A percentile compares a stretch with the other conserved stretches of the same genome.
Evolutionary conservation across 2,113 vertebrate genomes (phyloP).

Genomic region (Oreochromis tanganicae): DNA sequence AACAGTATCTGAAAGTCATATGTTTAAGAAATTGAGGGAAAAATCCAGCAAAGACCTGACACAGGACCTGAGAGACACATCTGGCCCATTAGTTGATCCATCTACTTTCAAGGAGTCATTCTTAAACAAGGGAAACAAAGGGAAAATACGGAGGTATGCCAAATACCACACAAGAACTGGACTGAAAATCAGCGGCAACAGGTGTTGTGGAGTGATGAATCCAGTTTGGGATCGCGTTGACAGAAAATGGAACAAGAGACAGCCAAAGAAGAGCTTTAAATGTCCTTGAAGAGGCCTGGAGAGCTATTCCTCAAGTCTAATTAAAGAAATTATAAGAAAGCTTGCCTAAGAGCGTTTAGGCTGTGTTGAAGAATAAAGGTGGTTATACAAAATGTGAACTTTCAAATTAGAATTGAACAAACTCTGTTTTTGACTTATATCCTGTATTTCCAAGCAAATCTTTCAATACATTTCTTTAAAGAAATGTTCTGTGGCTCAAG

Average conservation of each 20-base stretch:
- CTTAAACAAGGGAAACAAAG: neutral
- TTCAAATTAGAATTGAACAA: neutral
- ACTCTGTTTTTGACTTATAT: neutral
- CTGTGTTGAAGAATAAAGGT: neutral
- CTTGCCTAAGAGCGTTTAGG: neutral
- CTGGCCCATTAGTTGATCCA: neutral
- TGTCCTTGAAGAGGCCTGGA: neutral
- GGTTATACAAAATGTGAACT: neutral
- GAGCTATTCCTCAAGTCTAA: neutral
- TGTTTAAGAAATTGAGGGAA: neutral
- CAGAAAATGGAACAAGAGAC: neutral
- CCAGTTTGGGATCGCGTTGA: neutral
- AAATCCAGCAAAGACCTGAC: neutral
- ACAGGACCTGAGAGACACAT: neutral
- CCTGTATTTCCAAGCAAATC: neutral
- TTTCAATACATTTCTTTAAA: neutral
- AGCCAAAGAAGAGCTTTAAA: neutral
- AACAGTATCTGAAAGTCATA: neutral
- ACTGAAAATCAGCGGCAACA: neutral
- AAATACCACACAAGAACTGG: neutral
- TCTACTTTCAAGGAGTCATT: neutral
- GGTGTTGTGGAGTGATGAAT: neutral
- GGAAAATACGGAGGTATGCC: neutral
- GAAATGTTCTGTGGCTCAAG: neutral
- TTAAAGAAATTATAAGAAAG: neutral